Conservation (phyloP, 2,888 invertebrate species). For the Macaria liturata region DNA sequence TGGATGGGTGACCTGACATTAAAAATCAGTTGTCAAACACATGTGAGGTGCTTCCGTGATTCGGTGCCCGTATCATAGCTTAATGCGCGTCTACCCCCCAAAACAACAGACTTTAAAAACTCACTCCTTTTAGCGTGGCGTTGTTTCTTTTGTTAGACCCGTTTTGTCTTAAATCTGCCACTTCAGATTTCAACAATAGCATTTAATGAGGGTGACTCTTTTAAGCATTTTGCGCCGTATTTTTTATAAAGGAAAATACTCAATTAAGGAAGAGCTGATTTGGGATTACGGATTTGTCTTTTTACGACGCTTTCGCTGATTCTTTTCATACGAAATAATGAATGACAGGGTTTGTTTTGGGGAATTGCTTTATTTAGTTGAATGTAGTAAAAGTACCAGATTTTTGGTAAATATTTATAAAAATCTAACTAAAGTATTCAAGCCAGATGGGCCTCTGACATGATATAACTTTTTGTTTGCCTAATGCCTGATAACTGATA, state of each 20-base stretch:
- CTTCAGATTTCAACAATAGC: slow-evolving; percentile 29
- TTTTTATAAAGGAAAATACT: slow-evolving; percentile 13
- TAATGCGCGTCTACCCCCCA: slow-evolving; percentile 4
- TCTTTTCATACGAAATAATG: no score
- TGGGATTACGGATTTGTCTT: slow-evolving; percentile 3
- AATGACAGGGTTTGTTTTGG: no score
- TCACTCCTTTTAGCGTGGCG: slow-evolving; percentile 24
- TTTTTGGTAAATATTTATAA: no score
- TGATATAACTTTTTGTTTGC: no score
- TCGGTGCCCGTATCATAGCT: background rate
- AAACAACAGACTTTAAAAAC: slow-evolving; percentile 24
- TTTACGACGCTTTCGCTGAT: background rate
- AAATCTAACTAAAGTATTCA: no score
- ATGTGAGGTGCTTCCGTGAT: no score
- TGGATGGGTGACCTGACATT: no score
- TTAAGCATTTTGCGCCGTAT: slow-evolving; percentile 16
- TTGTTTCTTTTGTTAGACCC: slow-evolving; percentile 24
- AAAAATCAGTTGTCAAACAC: no score
- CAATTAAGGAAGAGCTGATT: slow-evolving; percentile 17
- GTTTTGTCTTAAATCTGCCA: slow-evolving; percentile 31
- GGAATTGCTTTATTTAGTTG: no score
- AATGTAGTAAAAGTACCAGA: no score
- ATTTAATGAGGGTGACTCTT: slow-evolving; percentile 27
- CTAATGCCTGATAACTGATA: no score
- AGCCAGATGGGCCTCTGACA: no score